Conservation (phyloP, 2,797 vertebrate genomes). For the Sebastes ruberrimus region DNA sequence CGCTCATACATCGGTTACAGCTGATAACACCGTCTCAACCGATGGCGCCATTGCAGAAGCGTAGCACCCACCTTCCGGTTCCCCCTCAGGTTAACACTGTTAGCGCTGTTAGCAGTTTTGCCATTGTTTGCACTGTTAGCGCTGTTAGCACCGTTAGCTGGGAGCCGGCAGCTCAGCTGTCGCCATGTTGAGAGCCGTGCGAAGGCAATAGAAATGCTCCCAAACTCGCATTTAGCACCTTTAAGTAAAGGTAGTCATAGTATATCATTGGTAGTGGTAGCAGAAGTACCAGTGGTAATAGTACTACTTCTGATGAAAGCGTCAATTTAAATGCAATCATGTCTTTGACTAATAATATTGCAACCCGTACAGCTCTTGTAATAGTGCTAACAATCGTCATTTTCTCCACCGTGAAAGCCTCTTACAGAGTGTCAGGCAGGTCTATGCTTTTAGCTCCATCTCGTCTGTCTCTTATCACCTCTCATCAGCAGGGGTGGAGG, state of each 20-base stretch:
- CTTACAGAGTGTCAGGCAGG: constrained; percentile 47
- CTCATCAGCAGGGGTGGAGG: constrained; percentile 61
- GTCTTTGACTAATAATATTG: constrained; percentile 38
- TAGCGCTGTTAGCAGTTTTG: too few relatives aligned
- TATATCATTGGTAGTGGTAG: neutral
- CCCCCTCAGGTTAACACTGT: too few relatives aligned
- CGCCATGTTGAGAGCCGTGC: too few relatives aligned
- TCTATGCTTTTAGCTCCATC: constrained; percentile 63
- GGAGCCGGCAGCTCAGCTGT: too few relatives aligned
- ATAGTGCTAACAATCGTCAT: constrained; percentile 52
- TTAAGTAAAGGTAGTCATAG: neutral
- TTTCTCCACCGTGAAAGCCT: constrained; percentile 55
- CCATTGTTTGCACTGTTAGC: too few relatives aligned
- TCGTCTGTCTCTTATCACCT: constrained; percentile 69
- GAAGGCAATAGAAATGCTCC: too few relatives aligned
- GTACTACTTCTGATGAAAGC: constrained; percentile 9
- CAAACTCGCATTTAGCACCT: too few relatives aligned
- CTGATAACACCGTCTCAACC: too few relatives aligned
- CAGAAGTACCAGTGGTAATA: neutral
- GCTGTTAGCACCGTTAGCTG: too few relatives aligned
- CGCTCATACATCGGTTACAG: too few relatives aligned
- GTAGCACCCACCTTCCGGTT: too few relatives aligned
- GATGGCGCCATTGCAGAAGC: too few relatives aligned
- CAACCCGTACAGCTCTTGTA: constrained; percentile 20
- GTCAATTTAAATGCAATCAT: constrained; percentile 38